A percentile compares a stretch with the other conserved stretches of the same genome.
Evolutionary conservation across 2,113 vertebrate species (phyloP).

Genomic region (Barnardius zonarius): DNA sequence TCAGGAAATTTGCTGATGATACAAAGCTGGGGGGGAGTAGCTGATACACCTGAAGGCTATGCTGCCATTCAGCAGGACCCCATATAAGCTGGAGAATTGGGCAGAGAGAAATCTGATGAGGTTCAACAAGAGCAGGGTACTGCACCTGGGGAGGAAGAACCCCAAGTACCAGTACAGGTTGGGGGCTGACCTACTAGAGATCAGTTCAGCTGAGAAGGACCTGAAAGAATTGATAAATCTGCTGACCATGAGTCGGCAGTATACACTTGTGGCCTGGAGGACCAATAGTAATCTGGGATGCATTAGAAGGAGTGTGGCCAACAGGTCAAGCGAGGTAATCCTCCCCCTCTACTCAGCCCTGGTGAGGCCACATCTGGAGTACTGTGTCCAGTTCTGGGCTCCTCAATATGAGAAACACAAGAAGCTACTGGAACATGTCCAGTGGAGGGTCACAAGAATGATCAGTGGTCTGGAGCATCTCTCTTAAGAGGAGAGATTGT

Average conservation of each 20-base stretch:
- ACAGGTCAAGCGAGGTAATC: background rate
- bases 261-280: background rate
- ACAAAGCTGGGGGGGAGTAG: background rate
- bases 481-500: background rate
- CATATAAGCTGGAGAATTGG: background rate
- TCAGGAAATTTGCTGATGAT: background rate
- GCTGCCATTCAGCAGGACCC: background rate
- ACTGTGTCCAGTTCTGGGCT: background rate
- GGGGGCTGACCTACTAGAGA: background rate
- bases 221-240: background rate
- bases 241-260: background rate
- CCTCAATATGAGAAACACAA: background rate
- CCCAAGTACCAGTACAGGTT: background rate
- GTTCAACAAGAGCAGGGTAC: background rate
- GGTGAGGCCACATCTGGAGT: background rate
- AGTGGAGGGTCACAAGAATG: background rate
- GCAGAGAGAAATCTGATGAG: background rate
- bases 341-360: background rate
- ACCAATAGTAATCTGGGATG: background rate
- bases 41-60: background rate
- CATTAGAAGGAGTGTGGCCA: background rate
- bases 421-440: background rate
- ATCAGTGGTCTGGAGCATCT: background rate
- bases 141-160: background rate
- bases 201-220: background rate